A percentile compares a stretch with the other conserved stretches of the same genome.
phyloP scores from a whole-genome alignment of 2,113 vertebrate genomes.

The Phalacrocorax brasilianus region DNA sequence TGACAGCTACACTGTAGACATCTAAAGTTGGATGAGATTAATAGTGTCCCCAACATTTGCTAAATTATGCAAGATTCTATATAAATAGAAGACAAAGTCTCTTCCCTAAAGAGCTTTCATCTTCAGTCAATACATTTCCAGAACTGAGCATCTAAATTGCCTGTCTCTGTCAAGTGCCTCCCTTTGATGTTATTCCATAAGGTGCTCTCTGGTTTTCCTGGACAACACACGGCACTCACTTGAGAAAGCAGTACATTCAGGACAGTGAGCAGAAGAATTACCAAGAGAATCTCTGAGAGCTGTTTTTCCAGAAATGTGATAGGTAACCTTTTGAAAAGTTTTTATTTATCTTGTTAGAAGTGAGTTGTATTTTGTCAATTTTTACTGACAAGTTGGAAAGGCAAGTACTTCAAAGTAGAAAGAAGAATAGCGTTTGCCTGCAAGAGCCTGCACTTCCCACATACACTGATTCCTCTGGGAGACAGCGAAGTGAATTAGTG shows the following conservation, averaged over 20 bases:
- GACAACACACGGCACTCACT: constrained; percentile 17
- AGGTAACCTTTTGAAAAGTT: constrained; percentile 19
- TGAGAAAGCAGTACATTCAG: constrained; percentile 14
- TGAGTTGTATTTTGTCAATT: constrained; percentile 21
- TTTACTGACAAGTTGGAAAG: constrained; percentile 10
- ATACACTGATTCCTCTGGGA: neutral
- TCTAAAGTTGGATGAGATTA: constrained; percentile 68
- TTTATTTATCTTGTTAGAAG: constrained; percentile 21
- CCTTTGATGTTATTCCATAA: constrained; percentile 62
- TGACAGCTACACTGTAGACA: constrained; percentile 66
- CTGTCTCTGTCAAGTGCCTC: constrained; percentile 52
- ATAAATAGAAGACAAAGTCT: constrained; percentile 68
- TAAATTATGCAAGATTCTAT: constrained; percentile 67
- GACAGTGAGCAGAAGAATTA: constrained; percentile 7
- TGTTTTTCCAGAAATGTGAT: neutral
- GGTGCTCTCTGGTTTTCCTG: constrained; percentile 55
- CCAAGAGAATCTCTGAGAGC: neutral
- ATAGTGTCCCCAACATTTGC: constrained; percentile 66
- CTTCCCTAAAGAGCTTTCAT: constrained; percentile 65
- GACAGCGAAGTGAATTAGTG: neutral
- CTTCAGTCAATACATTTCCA: constrained; percentile 64
- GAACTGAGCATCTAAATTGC: constrained; percentile 63
- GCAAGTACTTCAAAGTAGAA: constrained; percentile 42
- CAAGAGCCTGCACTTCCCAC: neutral
- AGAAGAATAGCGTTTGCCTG: neutral